Conservation (phyloP, 2,797 vertebrate genomes). For the Crypturellus tataupa region DNA sequence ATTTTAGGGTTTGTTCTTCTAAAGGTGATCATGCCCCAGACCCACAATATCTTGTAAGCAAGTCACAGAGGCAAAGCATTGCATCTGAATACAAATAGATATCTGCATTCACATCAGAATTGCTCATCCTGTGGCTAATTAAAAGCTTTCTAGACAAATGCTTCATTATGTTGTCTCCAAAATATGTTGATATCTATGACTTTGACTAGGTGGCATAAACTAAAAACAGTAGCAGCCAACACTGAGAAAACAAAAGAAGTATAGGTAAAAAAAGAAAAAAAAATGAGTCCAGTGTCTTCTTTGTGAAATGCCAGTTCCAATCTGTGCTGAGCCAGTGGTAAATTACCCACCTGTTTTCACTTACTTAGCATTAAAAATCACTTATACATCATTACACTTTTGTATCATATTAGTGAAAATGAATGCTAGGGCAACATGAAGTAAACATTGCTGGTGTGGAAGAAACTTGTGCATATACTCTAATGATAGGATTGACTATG, state of each 20-base stretch:
- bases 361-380: slow-evolving; percentile 84
- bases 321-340: slow-evolving; percentile 57
- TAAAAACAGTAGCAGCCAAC: not conserved
- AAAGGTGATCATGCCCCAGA: not conserved
- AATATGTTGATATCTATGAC: not conserved
- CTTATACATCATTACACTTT: slow-evolving; percentile 81
- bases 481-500: slow-evolving; percentile 62
- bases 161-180: not conserved
- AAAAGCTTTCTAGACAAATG: not conserved
- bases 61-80: not conserved
- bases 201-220: slow-evolving; percentile 52
- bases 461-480: slow-evolving; percentile 32
- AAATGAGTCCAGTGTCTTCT: slow-evolving; percentile 6
- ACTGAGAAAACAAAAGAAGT: slow-evolving; percentile 18
- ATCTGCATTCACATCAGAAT: not conserved
- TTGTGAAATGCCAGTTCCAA: slow-evolving; percentile 59
- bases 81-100: not conserved
- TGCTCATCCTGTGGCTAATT: not conserved
- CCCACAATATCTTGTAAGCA: not conserved
- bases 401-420: slow-evolving; percentile 81
- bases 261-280: not conserved
- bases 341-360: slow-evolving; percentile 83
- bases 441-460: slow-evolving; percentile 76
- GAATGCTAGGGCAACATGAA: slow-evolving; percentile 68
- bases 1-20: not conserved